Conservation (phyloP, 2,888 invertebrate genomes). For the Drosophila formosana region DNA sequence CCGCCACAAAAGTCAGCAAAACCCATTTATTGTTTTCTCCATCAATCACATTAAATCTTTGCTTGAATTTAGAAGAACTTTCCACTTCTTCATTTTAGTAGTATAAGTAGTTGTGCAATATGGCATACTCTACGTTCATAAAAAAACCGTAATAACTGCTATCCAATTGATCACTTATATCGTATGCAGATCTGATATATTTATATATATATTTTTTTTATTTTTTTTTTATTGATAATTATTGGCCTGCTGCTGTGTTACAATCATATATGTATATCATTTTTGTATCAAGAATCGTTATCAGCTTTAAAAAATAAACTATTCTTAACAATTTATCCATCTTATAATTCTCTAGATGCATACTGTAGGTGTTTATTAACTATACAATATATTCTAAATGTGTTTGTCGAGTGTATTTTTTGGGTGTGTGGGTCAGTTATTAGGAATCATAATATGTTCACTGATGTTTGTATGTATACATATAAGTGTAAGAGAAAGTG, state of each 20-base stretch:
- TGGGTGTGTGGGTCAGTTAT: conserved; percentile 41
- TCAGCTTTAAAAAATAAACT: conserved; percentile 75
- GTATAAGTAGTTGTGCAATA: conserved; percentile 62
- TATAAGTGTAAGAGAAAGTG: conserved; percentile 1
- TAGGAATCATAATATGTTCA: conserved; percentile 79
- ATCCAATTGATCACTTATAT: conserved; percentile 62
- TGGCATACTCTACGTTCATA: conserved; percentile 66
- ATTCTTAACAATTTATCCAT: conserved; percentile 72
- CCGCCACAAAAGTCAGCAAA: conserved; percentile 50
- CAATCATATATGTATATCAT: conserved; percentile 38
- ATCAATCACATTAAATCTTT: not conserved
- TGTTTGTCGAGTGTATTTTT: conserved; percentile 24
- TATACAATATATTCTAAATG: conserved; percentile 60
- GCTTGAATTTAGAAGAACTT: conserved; percentile 1
- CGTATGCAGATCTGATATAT: conserved; percentile 18
- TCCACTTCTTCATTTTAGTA: conserved; percentile 9
- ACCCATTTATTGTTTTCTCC: conserved; percentile 25
- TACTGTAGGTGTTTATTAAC: conserved; percentile 54
- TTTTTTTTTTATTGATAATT: conserved; percentile 46
- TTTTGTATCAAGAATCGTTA: conserved; percentile 50
- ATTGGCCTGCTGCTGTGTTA: conserved; percentile 64
- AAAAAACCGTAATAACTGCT: conserved; percentile 75
- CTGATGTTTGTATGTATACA: conserved; percentile 33
- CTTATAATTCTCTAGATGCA: conserved; percentile 64
- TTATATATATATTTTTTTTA: conserved; percentile 41